Evolutionary conservation across 2,113 vertebrate species (phyloP), one percentile per base, ranked within the genome.

Genomic region (Cariama cristata): DNA sequence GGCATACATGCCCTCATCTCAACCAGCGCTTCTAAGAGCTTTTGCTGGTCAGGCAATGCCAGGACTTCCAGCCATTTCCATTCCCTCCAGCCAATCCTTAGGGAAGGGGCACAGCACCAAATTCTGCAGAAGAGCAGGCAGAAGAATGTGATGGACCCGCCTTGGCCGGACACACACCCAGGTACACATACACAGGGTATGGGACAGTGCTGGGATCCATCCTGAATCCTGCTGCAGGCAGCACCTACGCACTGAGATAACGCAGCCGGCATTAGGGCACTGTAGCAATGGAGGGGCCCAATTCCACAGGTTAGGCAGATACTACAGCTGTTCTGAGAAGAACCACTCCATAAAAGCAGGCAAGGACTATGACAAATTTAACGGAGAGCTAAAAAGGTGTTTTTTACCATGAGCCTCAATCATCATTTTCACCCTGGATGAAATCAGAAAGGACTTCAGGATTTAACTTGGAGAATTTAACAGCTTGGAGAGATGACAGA

Each of bases 171-270:
- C 2, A 8, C 55, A 50, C 18, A 47, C 26, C 21, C 55, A 74
- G n/a, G 22, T 5, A 18, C 0, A 0, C 38, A 47, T 2, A 45
- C 38, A 38, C 20, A 45, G 0, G 0, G 20, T 14, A 12, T 1
- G 33, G 27, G 79, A 33, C 50, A 85, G 30, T 5, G 13, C 14
- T 23, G 64, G 69, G 76, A 79, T 64, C 19, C 62, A 79, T n/a
- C 45, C 15, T 17, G 35, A 88, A 74, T 45, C 63, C 33, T 45
- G 9, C 73, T 12, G 49, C 64, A 52, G 47, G n/a, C 24, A 63
- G 49, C 55, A 94, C 56, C 38, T 79, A 27, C 4, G 30, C 1
- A 2, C 80, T 27, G 38, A 63, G 52, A n/a, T 24, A 75, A 45
- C 1, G 16, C 3, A 68, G 71, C 35, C 1, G 0, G 20, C 55